phyloP scores from a whole-genome alignment of 2,888 invertebrate species.

The Drosophila demipolita region DNA sequence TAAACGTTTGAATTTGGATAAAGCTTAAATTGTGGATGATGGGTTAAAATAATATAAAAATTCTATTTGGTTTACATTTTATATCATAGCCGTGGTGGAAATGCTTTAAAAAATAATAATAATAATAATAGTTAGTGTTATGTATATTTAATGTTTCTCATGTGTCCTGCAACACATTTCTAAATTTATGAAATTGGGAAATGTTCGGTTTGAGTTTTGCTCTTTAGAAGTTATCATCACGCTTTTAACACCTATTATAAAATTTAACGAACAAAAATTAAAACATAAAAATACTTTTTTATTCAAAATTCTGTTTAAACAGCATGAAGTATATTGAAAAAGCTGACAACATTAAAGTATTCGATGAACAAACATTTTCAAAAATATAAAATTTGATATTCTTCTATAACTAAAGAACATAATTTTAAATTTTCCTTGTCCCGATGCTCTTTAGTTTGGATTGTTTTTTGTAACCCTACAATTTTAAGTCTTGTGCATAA shows the following conservation, averaged over 20 bases:
- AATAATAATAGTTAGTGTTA: not conserved
- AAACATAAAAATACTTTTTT: not conserved
- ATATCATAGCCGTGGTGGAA: not conserved
- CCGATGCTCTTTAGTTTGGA: constrained; percentile 2
- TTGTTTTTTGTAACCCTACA: constrained; percentile 1
- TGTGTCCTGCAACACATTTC: constrained; percentile 1
- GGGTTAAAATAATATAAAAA: not conserved
- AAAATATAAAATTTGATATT: not conserved
- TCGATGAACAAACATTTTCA: not conserved
- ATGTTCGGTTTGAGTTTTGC: not conserved
- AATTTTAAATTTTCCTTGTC: not conserved
- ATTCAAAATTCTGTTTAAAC: not conserved
- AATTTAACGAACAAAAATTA: not conserved
- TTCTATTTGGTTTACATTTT: not conserved
- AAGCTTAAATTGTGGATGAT: not conserved
- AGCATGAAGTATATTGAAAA: not conserved
- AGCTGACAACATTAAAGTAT: not conserved
- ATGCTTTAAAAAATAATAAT: not conserved
- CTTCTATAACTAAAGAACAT: not conserved
- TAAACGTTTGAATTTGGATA: not conserved
- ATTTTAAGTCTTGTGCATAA: not conserved
- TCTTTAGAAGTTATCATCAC: constrained; percentile 1
- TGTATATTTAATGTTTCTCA: not conserved
- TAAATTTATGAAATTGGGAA: not conserved
- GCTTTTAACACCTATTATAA: not conserved